phyloP scores from a whole-genome alignment of 2,113 vertebrate species.

The Theristicus caerulescens region DNA sequence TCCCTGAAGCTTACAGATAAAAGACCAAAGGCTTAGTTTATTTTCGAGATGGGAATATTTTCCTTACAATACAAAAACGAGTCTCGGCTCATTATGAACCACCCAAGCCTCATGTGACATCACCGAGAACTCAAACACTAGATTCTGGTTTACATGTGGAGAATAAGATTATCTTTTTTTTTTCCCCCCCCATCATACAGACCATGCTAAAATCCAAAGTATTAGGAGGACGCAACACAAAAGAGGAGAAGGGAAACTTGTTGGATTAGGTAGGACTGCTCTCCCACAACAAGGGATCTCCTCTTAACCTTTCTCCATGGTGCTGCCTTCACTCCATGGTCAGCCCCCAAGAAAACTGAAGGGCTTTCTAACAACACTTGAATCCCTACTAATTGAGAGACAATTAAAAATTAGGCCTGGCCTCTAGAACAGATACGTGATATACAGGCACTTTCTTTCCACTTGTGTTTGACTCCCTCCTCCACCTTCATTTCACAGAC shows the following conservation, averaged over 20 bases:
- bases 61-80: background rate
- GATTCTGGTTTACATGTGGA: background rate
- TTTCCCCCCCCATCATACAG: background rate
- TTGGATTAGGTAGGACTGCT: constrained; percentile 16
- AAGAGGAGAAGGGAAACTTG: constrained; percentile 17
- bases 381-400: background rate
- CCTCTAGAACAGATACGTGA: background rate
- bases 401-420: background rate
- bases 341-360: background rate
- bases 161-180: background rate
- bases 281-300: background rate
- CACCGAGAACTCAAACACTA: background rate
- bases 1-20: background rate
- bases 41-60: background rate
- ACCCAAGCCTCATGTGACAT: background rate
- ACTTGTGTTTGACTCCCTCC: background rate
- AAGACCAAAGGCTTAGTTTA: background rate
- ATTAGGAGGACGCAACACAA: constrained; percentile 8
- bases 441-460: background rate
- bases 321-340: background rate
- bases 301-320: background rate
- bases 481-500: background rate
- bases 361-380: background rate
- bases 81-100: background rate
- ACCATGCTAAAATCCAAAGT: background rate